Base-by-base conservation (phyloP, 2,113 vertebrate species). In the Varanus salvator region DNA sequence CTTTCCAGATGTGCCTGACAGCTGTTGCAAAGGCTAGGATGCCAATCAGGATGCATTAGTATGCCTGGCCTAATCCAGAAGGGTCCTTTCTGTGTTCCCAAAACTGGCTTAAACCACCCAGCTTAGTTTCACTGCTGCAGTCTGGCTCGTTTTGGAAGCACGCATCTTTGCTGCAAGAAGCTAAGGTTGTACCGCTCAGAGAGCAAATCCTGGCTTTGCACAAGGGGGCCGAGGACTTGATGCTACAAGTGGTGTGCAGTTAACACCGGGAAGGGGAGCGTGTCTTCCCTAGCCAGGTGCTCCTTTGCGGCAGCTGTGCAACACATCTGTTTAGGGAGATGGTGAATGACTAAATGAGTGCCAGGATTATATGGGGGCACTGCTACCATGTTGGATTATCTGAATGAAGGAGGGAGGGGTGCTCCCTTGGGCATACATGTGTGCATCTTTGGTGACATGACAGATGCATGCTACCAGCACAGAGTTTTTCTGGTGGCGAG, bases 141-240 rank as follows among this genome's bases (percentile, higher is more conserved):
- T 50, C 15, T 11, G 11, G 57, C 15, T 11, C 15, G 11, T 60
- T 60, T 60, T 48, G 50, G 77, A 52, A 80, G 77, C 48, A 52
- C 3, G 1, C 12, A 2, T 52, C 81, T 86, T 9, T 9, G 88
- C 91, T 74, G 91, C 87, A 84, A 60, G 85, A 84, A 88, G 57
- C 0, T 12, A 80, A 85, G 83, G 91, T 80, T 94, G 93, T 92
- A 88, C 92, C 87, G 23, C 72, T 76, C 0, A 0, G 2, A 14
- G 94, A 92, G 88, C 95, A 93, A 92, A 89, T 92, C 89, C 54
- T 77, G 17, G 92, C 91, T 96, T 91, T 94, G 84, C 48, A 11
- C 11, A 90, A 91, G 91, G 87, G 92, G 95, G 89, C 4, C 88
- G 78, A 78, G 89, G 90, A 92, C 91, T 86, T 71, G 86, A 80